Evolutionary conservation across 2,888 invertebrate genomes (phyloP), one percentile per base, ranked within the genome.

Genomic region (Latrodectus elegans): DNA sequence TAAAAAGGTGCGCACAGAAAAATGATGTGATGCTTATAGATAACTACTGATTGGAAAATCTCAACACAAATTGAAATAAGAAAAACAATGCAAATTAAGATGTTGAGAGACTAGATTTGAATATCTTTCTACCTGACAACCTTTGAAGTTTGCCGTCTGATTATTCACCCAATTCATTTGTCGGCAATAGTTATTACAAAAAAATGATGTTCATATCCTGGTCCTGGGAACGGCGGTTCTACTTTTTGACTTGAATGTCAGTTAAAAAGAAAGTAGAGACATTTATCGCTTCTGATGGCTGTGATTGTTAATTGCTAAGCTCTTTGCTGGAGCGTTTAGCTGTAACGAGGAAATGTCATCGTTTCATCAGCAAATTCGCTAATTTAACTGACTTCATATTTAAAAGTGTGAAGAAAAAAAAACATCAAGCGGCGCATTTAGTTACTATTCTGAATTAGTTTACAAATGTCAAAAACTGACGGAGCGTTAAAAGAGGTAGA

Each of bases 281-380:
- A 15, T 60, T 60, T 60, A n/a, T 60, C n/a, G 12, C n/a, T 60
- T 60, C 11, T 64, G 71, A 22, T 49, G 17, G 71, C n/a, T 80
- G 80, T 72, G 71, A 84, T 68, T 74, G 85, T 64, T 85, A 85
- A 85, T 85, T 85, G 79, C 81, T 26, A 15, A 51, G 15, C 72
- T 51, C 49, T 15, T n/a, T 22, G 55, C 12, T 52, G 64, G n/a
- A 60, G 60, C 60, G 60, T 60, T 60, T 60, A 60, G 12, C 14
- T 60, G 60, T 60, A n/a, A 60, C 60, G 60, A 60, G 60, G 60
- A 60, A 60, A 60, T 60, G 60, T 60, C 60, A 60, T 15, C 60
- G n/a, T 60, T 60, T 60, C 60, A n/a, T 60, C 60, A 60, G 60
- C 6, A 60, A 60, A 15, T n/a, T 60, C 60, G 60, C 60, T 60